Conservation (phyloP, 2,113 vertebrate genomes). For the Coregonus clupeaformis region DNA sequence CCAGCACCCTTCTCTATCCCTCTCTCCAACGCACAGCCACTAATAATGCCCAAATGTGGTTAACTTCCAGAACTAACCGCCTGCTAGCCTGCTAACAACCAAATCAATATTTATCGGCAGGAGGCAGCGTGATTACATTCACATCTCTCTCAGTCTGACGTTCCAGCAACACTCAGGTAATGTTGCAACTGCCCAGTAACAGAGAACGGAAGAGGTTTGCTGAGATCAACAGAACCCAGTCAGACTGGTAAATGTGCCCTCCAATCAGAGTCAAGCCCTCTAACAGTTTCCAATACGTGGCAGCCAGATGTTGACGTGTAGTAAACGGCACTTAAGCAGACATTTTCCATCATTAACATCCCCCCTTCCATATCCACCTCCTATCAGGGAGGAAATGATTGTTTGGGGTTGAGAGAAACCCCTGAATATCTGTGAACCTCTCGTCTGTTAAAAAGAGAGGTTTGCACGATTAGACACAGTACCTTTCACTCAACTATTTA, state of each 20-base stretch:
- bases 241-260: neutral
- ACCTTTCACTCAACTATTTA: conserved; percentile 17
- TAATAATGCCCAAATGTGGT: conserved; percentile 11
- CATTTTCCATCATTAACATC: conserved; percentile 40
- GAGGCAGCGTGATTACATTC: conserved; percentile 31
- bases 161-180: too few relatives aligned
- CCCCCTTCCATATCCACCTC: neutral
- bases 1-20: neutral
- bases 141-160: neutral
- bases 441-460: conserved; percentile 23
- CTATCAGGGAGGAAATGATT: conserved; percentile 18
- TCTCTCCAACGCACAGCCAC: neutral
- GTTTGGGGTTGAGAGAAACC: conserved; percentile 30
- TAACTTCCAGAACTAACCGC: neutral
- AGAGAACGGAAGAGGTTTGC: neutral
- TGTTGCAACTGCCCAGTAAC: too few relatives aligned
- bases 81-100: conserved; percentile 34
- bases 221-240: neutral
- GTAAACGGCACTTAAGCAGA: conserved; percentile 4
- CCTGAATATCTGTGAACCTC: conserved; percentile 42
- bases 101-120: conserved; percentile 60
- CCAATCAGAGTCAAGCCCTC: neutral
- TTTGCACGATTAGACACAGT: neutral
- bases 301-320: conserved; percentile 40
- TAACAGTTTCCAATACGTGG: conserved; percentile 14